phyloP scores from a whole-genome alignment of 2,797 vertebrate genomes.

The Neosalanx taihuensis region DNA sequence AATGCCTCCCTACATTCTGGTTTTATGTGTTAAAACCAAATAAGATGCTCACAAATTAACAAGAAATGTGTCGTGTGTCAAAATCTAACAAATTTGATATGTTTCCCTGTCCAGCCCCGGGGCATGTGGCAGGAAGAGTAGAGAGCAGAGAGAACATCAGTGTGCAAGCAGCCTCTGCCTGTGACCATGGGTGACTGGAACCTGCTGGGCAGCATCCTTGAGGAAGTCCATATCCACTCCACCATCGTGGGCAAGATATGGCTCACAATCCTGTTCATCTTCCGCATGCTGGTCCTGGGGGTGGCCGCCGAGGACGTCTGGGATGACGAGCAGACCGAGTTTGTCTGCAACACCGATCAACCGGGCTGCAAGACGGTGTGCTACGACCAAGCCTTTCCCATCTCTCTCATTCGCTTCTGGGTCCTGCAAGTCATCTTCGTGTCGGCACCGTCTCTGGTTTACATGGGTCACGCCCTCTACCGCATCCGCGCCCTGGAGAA shows the following conservation, averaged over 20 bases:
- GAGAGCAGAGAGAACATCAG: not conserved
- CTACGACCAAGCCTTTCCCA: slow-evolving; percentile 89
- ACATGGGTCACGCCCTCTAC: slow-evolving; percentile 93
- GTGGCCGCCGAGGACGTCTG: slow-evolving; percentile 91
- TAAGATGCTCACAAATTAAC: not conserved
- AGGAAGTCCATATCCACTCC: slow-evolving; percentile 93
- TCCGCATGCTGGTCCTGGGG: slow-evolving; percentile 90
- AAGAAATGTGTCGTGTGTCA: not conserved
- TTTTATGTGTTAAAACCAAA: not conserved
- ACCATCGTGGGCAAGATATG: slow-evolving; percentile 95
- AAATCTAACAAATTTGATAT: not conserved
- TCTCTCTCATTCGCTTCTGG: slow-evolving; percentile 94
- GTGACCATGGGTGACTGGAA: slow-evolving; percentile 95
- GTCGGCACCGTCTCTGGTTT: slow-evolving; percentile 88
- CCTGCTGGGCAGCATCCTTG: slow-evolving; percentile 89
- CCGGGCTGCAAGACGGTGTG: slow-evolving; percentile 91
- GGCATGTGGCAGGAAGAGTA: slow-evolving; percentile 71
- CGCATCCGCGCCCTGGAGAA: slow-evolving; percentile 85
- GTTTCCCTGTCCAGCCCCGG: slow-evolving; percentile 59
- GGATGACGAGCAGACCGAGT: slow-evolving; percentile 90
- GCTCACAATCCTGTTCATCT: slow-evolving; percentile 94
- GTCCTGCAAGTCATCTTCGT: slow-evolving; percentile 94
- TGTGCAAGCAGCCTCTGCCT: slow-evolving; percentile 28
- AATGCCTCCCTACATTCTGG: not conserved
- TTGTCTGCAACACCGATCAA: slow-evolving; percentile 92